phyloP scores from a whole-genome alignment of 1,140 invertebrate species.

The Gryon sp. region DNA sequence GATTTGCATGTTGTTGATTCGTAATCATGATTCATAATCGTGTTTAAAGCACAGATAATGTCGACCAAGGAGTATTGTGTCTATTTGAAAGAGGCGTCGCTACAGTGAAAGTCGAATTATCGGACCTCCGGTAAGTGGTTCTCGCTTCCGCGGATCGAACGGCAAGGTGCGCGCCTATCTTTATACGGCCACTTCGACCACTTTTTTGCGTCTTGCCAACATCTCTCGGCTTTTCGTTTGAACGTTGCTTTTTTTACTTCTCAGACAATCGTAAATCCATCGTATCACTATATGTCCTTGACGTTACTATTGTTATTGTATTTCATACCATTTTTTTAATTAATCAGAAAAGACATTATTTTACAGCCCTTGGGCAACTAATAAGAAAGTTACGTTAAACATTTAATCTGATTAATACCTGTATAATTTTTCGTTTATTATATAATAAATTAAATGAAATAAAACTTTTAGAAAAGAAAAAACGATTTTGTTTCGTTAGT shows the following conservation, averaged over 20 bases:
- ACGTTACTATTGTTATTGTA: too few relatives aligned
- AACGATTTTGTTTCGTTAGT: too few relatives aligned
- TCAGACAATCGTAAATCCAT: too few relatives aligned
- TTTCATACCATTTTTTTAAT: too few relatives aligned
- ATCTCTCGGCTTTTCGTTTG: slow-evolving; percentile 2
- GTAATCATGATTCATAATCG: slow-evolving; percentile 26
- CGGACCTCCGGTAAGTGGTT: slow-evolving; percentile 52
- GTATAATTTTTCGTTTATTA: too few relatives aligned
- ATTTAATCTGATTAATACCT: too few relatives aligned
- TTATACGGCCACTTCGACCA: slow-evolving; percentile 28
- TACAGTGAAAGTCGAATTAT: slow-evolving; percentile 61
- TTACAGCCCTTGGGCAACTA: too few relatives aligned
- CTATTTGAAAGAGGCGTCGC: slow-evolving; percentile 48
- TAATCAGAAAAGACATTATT: too few relatives aligned
- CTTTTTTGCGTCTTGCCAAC: slow-evolving; percentile 43
- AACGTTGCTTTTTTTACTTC: not conserved
- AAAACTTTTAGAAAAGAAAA: not conserved
- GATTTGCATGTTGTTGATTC: slow-evolving; percentile 6
- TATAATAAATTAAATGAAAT: not conserved
- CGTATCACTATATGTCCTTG: too few relatives aligned
- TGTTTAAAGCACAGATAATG: slow-evolving; percentile 29
- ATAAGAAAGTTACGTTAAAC: too few relatives aligned
- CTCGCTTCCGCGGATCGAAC: slow-evolving; percentile 39
- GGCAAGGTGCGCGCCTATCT: slow-evolving; percentile 39
- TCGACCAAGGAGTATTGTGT: slow-evolving; percentile 36